These are phyloP conservation scores for Megaleporinus macrocephalus DNA, from an alignment of 2,113 vertebrate genomes.

Conservation along the genomic window DNA sequence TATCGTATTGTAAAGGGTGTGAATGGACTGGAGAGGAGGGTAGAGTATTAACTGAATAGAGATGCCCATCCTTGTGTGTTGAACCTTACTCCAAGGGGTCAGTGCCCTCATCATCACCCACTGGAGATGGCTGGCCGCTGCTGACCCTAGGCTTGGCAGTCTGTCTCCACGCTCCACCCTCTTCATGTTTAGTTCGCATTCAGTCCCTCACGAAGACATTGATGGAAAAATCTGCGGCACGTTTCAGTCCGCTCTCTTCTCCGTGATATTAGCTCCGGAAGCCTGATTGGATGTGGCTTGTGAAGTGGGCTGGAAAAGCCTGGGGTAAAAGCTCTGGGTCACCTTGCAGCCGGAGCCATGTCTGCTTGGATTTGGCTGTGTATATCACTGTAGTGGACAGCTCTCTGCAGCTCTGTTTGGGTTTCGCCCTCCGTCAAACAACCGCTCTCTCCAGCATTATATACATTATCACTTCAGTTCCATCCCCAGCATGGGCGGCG, in stretches of 20 bases:
- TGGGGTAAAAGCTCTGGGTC: slow-evolving; percentile 75
- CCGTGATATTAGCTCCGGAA: slow-evolving; percentile 52
- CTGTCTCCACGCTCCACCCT: slow-evolving; percentile 38
- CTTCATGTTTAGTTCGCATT: slow-evolving; percentile 44
- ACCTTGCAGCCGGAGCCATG: slow-evolving; percentile 69
- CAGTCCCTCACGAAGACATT: slow-evolving; percentile 60
- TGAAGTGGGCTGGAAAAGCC: slow-evolving; percentile 75
- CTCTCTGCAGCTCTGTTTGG: slow-evolving; percentile 14
- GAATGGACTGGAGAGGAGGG: slow-evolving; percentile 37
- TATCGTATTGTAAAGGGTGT: no score
- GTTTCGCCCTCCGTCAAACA: slow-evolving; percentile 18
- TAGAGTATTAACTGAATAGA: slow-evolving; percentile 65
- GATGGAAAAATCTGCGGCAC: slow-evolving; percentile 66
- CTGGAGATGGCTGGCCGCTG: slow-evolving; percentile 57
- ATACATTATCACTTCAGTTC: slow-evolving; percentile 37
- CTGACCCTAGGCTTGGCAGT: neutral
- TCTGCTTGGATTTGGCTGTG: slow-evolving; percentile 60
- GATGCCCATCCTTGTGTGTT: slow-evolving; percentile 51
- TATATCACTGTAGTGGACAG: neutral
- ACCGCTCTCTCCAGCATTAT: neutral
- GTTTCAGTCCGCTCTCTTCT: slow-evolving; percentile 39
- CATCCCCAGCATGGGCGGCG: neutral
- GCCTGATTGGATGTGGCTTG: slow-evolving; percentile 64
- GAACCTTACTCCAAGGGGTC: slow-evolving; percentile 69
- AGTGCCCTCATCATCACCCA: slow-evolving; percentile 68